Conservation (phyloP, 2,797 vertebrate species). For the Artibeus lituratus region DNA sequence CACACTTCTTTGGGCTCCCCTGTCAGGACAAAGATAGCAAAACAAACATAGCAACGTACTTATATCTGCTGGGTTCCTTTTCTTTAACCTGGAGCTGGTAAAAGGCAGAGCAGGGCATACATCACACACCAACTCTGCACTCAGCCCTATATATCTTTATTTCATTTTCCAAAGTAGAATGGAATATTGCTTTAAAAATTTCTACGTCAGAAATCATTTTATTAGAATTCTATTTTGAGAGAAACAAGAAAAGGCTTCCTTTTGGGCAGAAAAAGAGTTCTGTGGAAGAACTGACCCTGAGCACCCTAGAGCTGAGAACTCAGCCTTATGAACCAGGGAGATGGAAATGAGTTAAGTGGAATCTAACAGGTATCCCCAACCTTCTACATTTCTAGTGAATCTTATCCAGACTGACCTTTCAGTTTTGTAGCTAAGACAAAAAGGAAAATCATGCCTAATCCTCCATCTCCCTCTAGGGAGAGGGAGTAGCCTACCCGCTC, state of each 20-base stretch:
- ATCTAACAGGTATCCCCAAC: not conserved
- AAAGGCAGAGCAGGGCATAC: not conserved
- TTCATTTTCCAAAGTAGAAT: constrained; percentile 20
- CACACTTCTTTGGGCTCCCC: constrained; percentile 74
- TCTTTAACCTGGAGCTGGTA: constrained; percentile 13
- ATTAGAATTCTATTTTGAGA: constrained; percentile 16
- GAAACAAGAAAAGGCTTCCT: constrained; percentile 9
- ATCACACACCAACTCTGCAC: not conserved
- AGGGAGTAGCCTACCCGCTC: constrained; percentile 54
- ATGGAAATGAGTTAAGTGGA: not conserved
- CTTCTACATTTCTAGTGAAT: not conserved
- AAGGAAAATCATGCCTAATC: not conserved
- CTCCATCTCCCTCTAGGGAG: not conserved
- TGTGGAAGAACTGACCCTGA: not conserved
- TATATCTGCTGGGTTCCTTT: constrained; percentile 34
- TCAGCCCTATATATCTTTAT: not conserved
- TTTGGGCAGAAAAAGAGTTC: not conserved
- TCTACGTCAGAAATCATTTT: not conserved
- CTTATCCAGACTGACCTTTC: not conserved
- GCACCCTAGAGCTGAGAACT: constrained; percentile 8
- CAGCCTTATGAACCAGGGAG: not conserved
- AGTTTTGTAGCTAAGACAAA: constrained; percentile 28
- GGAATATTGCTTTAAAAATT: constrained; percentile 26
- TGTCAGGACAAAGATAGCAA: constrained; percentile 69
- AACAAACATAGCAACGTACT: constrained; percentile 57